Percentiles rank a stretch among this genome's conserved stretches.
phyloP scores from a whole-genome alignment of 2,113 vertebrate species.

The Tenebrosternarchus preto region DNA sequence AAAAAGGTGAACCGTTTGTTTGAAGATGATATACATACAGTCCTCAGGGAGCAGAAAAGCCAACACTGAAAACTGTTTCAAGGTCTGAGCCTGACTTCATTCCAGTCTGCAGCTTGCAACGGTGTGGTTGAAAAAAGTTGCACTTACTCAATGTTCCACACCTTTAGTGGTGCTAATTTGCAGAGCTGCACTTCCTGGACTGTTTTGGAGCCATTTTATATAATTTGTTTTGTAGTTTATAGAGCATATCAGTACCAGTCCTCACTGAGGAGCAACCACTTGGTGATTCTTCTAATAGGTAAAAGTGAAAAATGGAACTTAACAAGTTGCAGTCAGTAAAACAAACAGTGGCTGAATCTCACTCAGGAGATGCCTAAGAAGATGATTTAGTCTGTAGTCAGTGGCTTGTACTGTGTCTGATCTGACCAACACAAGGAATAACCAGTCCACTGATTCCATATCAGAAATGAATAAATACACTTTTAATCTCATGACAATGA shows the following conservation, averaged over 20 bases:
- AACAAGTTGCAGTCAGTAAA: constrained; percentile 35
- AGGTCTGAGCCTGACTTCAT: constrained; percentile 39
- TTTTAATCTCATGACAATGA: constrained; percentile 27
- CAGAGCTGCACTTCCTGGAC: background rate
- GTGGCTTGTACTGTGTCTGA: constrained; percentile 20
- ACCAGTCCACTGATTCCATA: constrained; percentile 12
- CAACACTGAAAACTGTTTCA: constrained; percentile 35
- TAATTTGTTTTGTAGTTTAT: background rate
- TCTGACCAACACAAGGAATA: constrained; percentile 22
- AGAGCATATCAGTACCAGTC: background rate
- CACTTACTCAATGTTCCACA: constrained; percentile 35
- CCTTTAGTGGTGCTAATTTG: background rate
- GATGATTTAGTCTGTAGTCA: constrained; percentile 47
- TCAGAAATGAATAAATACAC: constrained; percentile 26
- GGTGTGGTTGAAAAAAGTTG: constrained; percentile 28
- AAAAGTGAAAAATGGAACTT: background rate
- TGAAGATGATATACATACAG: constrained; percentile 55
- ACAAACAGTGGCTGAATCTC: constrained; percentile 19
- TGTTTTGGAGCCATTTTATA: background rate
- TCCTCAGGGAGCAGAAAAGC: constrained; percentile 33
- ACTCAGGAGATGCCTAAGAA: constrained; percentile 8
- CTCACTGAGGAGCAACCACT: background rate
- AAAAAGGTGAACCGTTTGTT: constrained; percentile 62
- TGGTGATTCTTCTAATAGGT: background rate
- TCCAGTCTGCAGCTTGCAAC: constrained; percentile 4